Evolutionary conservation across 92 coral and sea anemone species (phyloP).

Genomic region (Porites lobata): DNA sequence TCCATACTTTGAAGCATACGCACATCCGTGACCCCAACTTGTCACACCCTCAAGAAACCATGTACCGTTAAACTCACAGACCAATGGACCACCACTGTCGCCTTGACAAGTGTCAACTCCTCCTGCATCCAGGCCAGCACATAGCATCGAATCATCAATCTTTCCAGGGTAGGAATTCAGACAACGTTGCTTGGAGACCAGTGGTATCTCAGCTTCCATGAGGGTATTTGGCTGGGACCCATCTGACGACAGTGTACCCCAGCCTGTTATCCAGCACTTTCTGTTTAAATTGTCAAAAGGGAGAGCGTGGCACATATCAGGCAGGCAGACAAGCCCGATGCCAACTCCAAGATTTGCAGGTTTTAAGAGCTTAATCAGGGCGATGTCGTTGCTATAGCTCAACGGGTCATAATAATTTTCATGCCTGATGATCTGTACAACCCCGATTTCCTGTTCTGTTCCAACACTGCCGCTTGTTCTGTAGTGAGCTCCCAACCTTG

Average conservation of each 20-base stretch:
- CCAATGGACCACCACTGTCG: slow-evolving; percentile 32
- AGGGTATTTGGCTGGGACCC: background rate
- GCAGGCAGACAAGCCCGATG: slow-evolving; percentile 58
- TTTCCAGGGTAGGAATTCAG: background rate
- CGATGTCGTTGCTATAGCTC: slow-evolving; percentile 53
- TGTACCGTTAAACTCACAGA: slow-evolving; percentile 10
- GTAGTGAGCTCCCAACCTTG: slow-evolving; percentile 33
- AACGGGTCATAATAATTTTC: slow-evolving; percentile 23
- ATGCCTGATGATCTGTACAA: slow-evolving; percentile 32
- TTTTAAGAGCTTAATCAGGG: slow-evolving; percentile 32
- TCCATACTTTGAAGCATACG: background rate
- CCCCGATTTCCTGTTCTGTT: slow-evolving; percentile 52
- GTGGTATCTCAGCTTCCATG: slow-evolving; percentile 19
- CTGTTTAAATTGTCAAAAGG: slow-evolving; percentile 14
- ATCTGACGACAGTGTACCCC: background rate
- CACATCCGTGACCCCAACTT: slow-evolving; percentile 14
- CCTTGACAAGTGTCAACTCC: slow-evolving; percentile 49
- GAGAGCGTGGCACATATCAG: slow-evolving; percentile 20
- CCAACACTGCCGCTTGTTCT: slow-evolving; percentile 6
- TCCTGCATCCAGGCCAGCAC: slow-evolving; percentile 53
- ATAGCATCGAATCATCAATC: slow-evolving; percentile 40
- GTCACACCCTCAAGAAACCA: slow-evolving; percentile 22
- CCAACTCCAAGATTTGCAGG: slow-evolving; percentile 49
- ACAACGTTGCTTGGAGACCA: slow-evolving; percentile 21
- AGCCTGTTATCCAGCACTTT: slow-evolving; percentile 40